These are phyloP conservation scores for Cheilosia impressa DNA, from an alignment of 2,888 invertebrate species.

Conservation along the genomic window DNA sequence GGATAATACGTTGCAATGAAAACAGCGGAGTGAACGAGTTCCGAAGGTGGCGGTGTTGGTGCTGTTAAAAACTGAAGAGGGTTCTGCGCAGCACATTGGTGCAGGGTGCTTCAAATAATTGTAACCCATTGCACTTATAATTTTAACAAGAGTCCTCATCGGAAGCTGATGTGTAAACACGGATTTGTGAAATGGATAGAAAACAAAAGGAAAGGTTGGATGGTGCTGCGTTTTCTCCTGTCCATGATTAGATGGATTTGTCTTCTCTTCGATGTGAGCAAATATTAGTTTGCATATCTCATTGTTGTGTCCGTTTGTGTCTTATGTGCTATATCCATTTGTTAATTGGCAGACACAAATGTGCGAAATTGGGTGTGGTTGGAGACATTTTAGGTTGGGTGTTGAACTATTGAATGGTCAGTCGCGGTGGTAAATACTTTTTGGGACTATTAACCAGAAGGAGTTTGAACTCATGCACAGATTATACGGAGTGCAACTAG, in stretches of 20 bases:
- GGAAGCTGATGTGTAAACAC: conserved; percentile 70
- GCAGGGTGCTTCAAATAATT: conserved; percentile 71
- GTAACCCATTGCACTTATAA: conserved; percentile 75
- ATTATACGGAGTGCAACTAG: no score
- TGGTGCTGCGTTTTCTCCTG: conserved; percentile 18
- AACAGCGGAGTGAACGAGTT: conserved; percentile 57
- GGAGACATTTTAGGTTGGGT: no score
- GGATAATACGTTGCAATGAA: conserved; percentile 69
- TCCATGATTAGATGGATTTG: conserved; percentile 49
- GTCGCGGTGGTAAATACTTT: no score
- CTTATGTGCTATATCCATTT: background rate
- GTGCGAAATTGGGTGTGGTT: no score
- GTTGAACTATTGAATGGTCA: no score
- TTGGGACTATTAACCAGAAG: no score
- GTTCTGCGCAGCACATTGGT: conserved; percentile 7
- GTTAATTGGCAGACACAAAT: background rate
- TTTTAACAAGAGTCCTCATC: conserved; percentile 68
- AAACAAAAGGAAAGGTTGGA: conserved; percentile 35
- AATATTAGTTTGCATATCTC: conserved; percentile 36
- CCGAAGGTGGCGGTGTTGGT: conserved; percentile 31
- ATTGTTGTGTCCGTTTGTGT: background rate
- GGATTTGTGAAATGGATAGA: conserved; percentile 34
- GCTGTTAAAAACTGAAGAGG: conserved; percentile 21
- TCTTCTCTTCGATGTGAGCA: conserved; percentile 58
- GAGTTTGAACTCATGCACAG: no score